Conservation (phyloP, 2,797 vertebrate genomes). For the Parambassis ranga region DNA sequence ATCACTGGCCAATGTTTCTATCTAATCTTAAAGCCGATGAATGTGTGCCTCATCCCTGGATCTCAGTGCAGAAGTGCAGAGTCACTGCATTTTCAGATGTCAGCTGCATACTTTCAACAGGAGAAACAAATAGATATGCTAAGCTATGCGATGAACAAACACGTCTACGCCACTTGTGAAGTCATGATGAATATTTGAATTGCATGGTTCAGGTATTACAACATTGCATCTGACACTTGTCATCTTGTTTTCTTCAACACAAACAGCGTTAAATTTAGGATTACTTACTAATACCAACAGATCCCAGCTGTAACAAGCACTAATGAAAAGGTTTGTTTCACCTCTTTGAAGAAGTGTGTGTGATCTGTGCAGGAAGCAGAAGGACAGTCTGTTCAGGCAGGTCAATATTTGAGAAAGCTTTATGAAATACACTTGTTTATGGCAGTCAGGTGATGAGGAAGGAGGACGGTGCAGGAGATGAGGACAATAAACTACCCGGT, state of each 20-base stretch:
- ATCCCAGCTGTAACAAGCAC: background rate
- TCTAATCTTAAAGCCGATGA: constrained; percentile 65
- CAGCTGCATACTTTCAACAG: constrained; percentile 25
- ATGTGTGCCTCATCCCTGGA: constrained; percentile 14
- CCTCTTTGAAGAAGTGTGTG: constrained; percentile 24
- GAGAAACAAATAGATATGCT: constrained; percentile 4
- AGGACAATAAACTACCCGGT: constrained; percentile 60
- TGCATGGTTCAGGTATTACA: constrained; percentile 28
- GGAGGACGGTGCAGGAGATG: constrained; percentile 50
- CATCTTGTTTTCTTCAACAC: background rate
- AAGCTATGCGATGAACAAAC: constrained; percentile 12
- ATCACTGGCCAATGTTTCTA: constrained; percentile 59
- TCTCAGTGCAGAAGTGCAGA: constrained; percentile 30
- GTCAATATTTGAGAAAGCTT: constrained; percentile 81
- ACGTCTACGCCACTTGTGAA: background rate
- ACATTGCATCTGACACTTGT: constrained; percentile 3
- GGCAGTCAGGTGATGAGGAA: constrained; percentile 59
- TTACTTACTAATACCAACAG: background rate
- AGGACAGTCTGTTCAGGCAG: constrained; percentile 16
- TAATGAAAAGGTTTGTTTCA: constrained; percentile 14
- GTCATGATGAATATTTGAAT: constrained; percentile 22
- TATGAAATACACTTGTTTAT: constrained; percentile 73
- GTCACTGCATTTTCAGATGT: constrained; percentile 40
- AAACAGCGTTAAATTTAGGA: background rate
- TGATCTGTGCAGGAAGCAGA: constrained; percentile 30